Base-by-base conservation (phyloP, 2,888 invertebrate genomes). In the Papilio gigon region DNA sequence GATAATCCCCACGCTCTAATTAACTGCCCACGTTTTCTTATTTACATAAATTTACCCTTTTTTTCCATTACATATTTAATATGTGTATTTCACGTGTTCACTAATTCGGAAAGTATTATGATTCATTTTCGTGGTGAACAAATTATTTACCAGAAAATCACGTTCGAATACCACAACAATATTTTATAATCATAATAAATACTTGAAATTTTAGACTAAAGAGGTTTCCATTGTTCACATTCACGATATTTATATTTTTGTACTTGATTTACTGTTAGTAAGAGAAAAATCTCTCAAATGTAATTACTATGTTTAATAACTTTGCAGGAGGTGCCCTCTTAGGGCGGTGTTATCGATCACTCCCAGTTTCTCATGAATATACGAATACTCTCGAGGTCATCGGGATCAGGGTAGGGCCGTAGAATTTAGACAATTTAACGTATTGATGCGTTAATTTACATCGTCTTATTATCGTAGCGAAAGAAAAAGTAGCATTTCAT, bases 1-100 rank as follows among this genome's bases (percentile, higher is more conserved):
- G 62, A 42, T 67, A 58, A 63, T 42, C 67, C 62, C 33, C 62
- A 56, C 62, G 44, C 56, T 63, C 67, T 67, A 67, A 67, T 63
- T 56, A 42, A 40, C 35, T 4, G 25, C 6, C 37, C 42, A 17
- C 56, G 53, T 25, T 50, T 50, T 35, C 27, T 67, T 60, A 25
- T 50, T 20, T 14, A 60, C 25, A 22, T 27, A 56, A 40, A 27
- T 50, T 35, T 53, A 42, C 37, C 37, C 17, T 59, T 37, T 25
- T 4, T n/a, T 25, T 1, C 59, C 17, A 20, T 22, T 35, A 35
- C 25, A 11, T 4, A 22, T 47, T 4, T 25, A 47, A 47, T 50
- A 3, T n/a, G 3, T 50, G 12, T 25, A 27, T n/a, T 8, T 17
- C 14, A 2, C 25, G 25, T 25, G 12, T 47, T 47, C 22, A 9